Evolutionary conservation across 1,140 invertebrate genomes (phyloP).

Genomic region (Drosophila novamexicana): DNA sequence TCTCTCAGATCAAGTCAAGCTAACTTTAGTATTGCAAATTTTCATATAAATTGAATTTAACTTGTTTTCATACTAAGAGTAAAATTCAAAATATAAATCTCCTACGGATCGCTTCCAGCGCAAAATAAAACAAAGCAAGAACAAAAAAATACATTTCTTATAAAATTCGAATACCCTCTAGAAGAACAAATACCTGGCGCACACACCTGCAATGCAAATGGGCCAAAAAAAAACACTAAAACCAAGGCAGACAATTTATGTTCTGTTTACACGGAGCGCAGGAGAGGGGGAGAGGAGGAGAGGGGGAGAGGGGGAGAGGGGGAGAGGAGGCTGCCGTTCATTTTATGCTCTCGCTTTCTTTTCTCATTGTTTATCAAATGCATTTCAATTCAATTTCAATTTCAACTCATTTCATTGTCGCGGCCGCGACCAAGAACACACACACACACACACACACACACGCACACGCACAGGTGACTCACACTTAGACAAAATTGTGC

Average conservation of each 20-base stretch:
- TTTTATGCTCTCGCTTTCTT: slow-evolving; percentile 21
- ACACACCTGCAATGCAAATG: slow-evolving; percentile 39
- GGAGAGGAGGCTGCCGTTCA: slow-evolving; percentile 26
- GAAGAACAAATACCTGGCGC: background rate
- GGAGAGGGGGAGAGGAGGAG: too few relatives aligned
- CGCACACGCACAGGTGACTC: slow-evolving; percentile 52
- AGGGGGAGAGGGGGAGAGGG: too few relatives aligned
- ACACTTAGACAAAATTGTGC: slow-evolving; percentile 46
- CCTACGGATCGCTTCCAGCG: too few relatives aligned
- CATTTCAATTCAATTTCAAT: slow-evolving; percentile 53
- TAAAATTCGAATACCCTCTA: background rate
- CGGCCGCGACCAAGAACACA: slow-evolving; percentile 62
- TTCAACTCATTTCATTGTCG: slow-evolving; percentile 62
- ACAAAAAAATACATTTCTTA: too few relatives aligned
- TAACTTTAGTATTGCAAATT: too few relatives aligned
- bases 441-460: slow-evolving; percentile 37
- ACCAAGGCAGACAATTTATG: slow-evolving; percentile 29
- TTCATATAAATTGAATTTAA: too few relatives aligned
- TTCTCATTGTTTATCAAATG: slow-evolving; percentile 45
- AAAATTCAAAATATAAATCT: too few relatives aligned
- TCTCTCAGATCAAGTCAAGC: too few relatives aligned
- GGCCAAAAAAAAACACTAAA: slow-evolving; percentile 15
- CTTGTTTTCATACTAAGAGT: too few relatives aligned
- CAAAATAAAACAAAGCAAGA: too few relatives aligned
- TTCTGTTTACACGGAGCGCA: too few relatives aligned